Conservation (phyloP, 2,113 vertebrate species). For the Tyrannus savana region DNA sequence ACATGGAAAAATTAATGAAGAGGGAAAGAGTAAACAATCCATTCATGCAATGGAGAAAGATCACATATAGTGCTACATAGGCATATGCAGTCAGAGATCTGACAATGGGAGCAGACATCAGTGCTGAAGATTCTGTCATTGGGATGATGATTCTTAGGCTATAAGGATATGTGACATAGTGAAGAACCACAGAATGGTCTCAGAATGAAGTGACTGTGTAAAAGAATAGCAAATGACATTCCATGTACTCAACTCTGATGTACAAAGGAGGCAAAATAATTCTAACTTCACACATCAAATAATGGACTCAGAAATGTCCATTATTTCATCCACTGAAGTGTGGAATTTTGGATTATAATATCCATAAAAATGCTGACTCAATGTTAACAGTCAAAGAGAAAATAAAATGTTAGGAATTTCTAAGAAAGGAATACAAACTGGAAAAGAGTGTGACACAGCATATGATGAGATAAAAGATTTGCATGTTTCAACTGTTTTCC, state of each 20-base stretch:
- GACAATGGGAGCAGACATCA: not conserved
- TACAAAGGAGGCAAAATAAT: not conserved
- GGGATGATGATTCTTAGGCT: not conserved
- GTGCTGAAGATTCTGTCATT: not conserved
- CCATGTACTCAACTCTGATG: not conserved
- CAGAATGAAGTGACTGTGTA: not conserved
- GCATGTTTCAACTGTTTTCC: not conserved
- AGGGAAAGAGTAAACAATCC: not conserved
- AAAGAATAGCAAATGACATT: not conserved
- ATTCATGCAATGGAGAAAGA: not conserved
- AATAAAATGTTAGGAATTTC: not conserved
- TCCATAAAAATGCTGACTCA: not conserved
- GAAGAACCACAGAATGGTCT: not conserved
- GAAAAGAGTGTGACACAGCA: not conserved
- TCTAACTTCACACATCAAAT: not conserved
- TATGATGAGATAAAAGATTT: not conserved
- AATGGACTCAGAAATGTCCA: not conserved
- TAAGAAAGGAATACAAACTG: not conserved
- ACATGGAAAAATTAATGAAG: not conserved
- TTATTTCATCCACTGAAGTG: not conserved
- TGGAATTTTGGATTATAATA: not conserved
- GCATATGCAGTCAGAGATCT: not conserved
- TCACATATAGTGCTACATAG: accelerated
- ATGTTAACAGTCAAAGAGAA: not conserved
- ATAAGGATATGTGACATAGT: not conserved